These are phyloP conservation scores for Drosophila mercatorum DNA, from an alignment of 2,888 invertebrate species.

Conservation along the genomic window DNA sequence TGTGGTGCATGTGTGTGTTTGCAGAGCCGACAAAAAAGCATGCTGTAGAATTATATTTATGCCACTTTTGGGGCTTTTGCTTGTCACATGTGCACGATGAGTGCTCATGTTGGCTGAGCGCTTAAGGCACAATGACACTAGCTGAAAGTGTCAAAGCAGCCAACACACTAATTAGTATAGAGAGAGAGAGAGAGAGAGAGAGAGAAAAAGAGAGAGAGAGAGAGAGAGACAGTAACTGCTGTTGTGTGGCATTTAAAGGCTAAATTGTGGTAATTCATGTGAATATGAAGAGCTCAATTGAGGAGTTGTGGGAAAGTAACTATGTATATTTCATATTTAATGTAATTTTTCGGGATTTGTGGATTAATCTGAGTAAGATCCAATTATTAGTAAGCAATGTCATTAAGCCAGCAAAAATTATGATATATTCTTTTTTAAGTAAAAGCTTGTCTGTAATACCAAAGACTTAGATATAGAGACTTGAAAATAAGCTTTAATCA, in stretches of 20 bases:
- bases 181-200: too few species aligned
- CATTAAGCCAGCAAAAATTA: too few species aligned
- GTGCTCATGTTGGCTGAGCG: slow-evolving; percentile 16
- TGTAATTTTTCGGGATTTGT: neutral
- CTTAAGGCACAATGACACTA: slow-evolving; percentile 37
- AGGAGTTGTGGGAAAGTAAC: neutral
- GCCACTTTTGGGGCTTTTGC: slow-evolving; percentile 69
- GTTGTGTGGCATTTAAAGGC: too few species aligned
- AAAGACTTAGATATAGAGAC: too few species aligned
- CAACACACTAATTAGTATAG: neutral
- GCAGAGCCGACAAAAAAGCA: slow-evolving; percentile 32
- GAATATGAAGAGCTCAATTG: neutral
- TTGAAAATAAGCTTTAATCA: too few species aligned
- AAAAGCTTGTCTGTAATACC: too few species aligned
- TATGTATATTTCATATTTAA: neutral
- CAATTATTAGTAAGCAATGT: too few species aligned
- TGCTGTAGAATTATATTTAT: slow-evolving; percentile 69
- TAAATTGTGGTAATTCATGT: neutral
- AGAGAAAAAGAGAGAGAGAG: too few species aligned
- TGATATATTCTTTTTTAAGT: too few species aligned
- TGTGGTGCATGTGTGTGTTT: slow-evolving; percentile 7
- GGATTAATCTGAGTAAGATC: neutral
- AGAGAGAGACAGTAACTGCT: neutral
- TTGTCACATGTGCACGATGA: slow-evolving; percentile 59
- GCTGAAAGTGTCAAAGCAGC: slow-evolving; percentile 3